Percentiles rank a stretch among this genome's conserved stretches.
Evolutionary conservation across 2,888 invertebrate species (phyloP).

Genomic region (Eubasilissa splendida): DNA sequence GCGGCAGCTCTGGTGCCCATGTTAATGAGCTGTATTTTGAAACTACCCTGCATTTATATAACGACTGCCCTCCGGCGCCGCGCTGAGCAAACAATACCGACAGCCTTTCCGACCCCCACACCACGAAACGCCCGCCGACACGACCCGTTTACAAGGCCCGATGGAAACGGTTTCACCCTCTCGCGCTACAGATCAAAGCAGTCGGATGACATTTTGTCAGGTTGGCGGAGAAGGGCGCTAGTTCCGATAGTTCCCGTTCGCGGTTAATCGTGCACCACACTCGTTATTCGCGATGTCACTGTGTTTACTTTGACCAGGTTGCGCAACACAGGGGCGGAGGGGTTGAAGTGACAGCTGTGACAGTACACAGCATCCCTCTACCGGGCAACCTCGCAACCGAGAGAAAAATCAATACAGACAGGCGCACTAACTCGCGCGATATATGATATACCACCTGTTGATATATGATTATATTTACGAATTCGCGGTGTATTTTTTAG

Average conservation of each 20-base stretch:
- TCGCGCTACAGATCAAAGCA: constrained; percentile 1
- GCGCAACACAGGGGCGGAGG: not conserved
- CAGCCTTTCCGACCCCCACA: constrained; percentile 34
- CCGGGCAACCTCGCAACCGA: not conserved
- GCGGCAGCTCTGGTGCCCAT: constrained; percentile 96
- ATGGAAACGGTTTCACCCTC: not conserved
- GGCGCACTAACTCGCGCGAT: too few relatives aligned
- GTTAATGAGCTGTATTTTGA: constrained; percentile 81
- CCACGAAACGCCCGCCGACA: not conserved
- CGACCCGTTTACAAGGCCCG: too few relatives aligned
- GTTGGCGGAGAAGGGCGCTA: not conserved
- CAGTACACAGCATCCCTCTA: constrained; percentile 2
- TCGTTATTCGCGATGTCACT: not conserved
- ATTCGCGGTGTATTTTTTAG: too few relatives aligned
- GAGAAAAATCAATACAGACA: constrained; percentile 25
- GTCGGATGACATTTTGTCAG: constrained; percentile 1
- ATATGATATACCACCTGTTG: too few relatives aligned
- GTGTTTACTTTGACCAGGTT: constrained; percentile 7
- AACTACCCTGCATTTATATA: constrained; percentile 76
- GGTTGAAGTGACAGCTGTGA: not conserved
- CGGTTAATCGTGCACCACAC: not conserved
- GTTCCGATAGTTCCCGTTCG: constrained; percentile 10
- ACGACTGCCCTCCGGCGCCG: constrained; percentile 44
- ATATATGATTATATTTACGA: too few relatives aligned
- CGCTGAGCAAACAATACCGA: constrained; percentile 39